Base-by-base conservation (phyloP, 2,113 vertebrate genomes). In the Lagopus muta region DNA sequence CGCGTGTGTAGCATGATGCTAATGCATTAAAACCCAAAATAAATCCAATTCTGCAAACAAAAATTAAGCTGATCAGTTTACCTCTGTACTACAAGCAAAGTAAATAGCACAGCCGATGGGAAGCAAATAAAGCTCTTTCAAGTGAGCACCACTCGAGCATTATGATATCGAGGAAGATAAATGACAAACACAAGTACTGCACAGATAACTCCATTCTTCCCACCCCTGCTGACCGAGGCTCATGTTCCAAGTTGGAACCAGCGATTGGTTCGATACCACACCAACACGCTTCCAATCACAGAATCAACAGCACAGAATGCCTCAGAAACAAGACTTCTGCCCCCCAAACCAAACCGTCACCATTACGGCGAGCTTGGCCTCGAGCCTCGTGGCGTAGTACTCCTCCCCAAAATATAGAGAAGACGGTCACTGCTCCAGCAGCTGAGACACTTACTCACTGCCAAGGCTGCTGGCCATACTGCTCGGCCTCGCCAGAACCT, bases 151-250 rank as follows among this genome's bases (percentile, higher is more conserved):
- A 0, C 50, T 92, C 82, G 48, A 52, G 60, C 43, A 62, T n/a
- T 48, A 45, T 0, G 0, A 7, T 30, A n/a, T 40, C 42, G 58
- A 75, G 0, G 5, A 25, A 76, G 71, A 66, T 32, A 19, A 57
- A 11, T 11, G 76, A 70, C 1, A 57, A 78, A 75, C 27, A 62
- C 20, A 45, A 22, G 24, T 1, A 3, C 11, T 1, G 6, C 40
- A 66, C 18, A 62, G 43, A 24, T 7, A 22, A 42, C 0, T 40
- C 19, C 24, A 1, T 13, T 78, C 84, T 74, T 40, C 85, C 17
- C 12, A 57, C 10, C 34, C 78, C 28, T 13, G 13, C 48, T 55
- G n/a, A 52, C 6, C 60, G 54, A 62, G 43, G 36, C 75, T 40
- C 75, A 21, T 0, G 1, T 15, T 40, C 34, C 25, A 32, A 20